phyloP scores from a whole-genome alignment of 2,113 vertebrate genomes.

The Aphyosemion australe region DNA sequence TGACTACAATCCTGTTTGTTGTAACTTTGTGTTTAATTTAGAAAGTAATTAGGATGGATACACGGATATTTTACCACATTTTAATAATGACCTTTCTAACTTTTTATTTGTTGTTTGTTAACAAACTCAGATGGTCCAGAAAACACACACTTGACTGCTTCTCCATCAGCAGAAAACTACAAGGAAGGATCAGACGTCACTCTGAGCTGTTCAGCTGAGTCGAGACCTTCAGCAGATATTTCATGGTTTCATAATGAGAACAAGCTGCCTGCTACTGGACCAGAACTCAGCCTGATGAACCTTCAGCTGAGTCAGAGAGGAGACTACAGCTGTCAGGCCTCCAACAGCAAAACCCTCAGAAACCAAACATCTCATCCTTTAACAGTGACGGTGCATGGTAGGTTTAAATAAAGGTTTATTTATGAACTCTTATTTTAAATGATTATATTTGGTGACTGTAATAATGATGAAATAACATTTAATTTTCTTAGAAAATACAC shows the following conservation, averaged over 20 bases:
- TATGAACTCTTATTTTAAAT: too few relatives aligned
- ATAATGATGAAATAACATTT: too few relatives aligned
- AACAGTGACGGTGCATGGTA: neutral
- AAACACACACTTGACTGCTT: neutral
- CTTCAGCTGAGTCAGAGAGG: conserved; percentile 29
- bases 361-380: conserved; percentile 27
- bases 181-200: conserved; percentile 38
- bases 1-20: too few relatives aligned
- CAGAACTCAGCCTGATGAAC: neutral
- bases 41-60: too few relatives aligned
- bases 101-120: neutral
- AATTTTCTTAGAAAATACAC: too few relatives aligned
- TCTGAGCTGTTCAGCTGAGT: conserved; percentile 54
- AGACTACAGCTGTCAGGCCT: conserved; percentile 62
- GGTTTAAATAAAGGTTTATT: neutral
- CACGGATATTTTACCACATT: too few relatives aligned
- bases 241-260: conserved; percentile 38
- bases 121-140: conserved; percentile 50
- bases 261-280: neutral
- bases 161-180: conserved; percentile 1
- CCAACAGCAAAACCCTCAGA: conserved; percentile 55
- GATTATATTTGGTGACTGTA: too few relatives aligned
- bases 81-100: neutral
- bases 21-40: too few relatives aligned
- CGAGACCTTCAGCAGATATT: conserved; percentile 49